These are phyloP conservation scores for Phyllostomus hastatus DNA, from an alignment of 2,113 vertebrate species.

Conservation along the genomic window DNA sequence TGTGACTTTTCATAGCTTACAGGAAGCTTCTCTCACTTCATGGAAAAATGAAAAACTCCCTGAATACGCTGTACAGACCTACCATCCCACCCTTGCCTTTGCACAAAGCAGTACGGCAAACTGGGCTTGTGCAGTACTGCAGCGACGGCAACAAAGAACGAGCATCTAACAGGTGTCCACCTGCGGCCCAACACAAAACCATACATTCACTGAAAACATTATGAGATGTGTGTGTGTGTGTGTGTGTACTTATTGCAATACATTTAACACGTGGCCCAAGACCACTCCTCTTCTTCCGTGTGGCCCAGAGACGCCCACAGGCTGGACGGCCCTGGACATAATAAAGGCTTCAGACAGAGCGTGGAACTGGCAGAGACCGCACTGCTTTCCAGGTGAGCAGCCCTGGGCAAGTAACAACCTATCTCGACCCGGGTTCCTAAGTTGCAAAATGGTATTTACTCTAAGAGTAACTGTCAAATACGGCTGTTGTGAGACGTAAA, in stretches of 20 bases:
- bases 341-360: not conserved
- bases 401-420: not conserved
- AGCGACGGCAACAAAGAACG: not conserved
- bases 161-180: not conserved
- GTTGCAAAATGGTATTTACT: not conserved
- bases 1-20: constrained; percentile 11
- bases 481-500: not conserved
- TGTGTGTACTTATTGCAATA: too few species aligned
- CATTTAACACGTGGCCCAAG: too few species aligned
- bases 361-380: not conserved
- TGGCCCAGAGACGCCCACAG: too few species aligned
- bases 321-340: not conserved
- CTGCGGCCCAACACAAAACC: too few species aligned
- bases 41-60: not conserved
- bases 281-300: too few species aligned
- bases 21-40: constrained; percentile 1
- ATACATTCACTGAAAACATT: too few species aligned
- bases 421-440: not conserved
- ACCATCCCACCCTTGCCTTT: not conserved
- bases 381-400: not conserved
- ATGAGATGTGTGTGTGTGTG: too few species aligned
- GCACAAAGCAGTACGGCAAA: not conserved
- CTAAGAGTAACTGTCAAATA: not conserved
- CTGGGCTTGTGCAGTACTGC: not conserved
- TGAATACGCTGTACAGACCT: not conserved